A percentile compares a stretch with the other conserved stretches of the same genome.
Evolutionary conservation across 2,888 invertebrate genomes (phyloP).

Genomic region (Rhingia campestris): DNA sequence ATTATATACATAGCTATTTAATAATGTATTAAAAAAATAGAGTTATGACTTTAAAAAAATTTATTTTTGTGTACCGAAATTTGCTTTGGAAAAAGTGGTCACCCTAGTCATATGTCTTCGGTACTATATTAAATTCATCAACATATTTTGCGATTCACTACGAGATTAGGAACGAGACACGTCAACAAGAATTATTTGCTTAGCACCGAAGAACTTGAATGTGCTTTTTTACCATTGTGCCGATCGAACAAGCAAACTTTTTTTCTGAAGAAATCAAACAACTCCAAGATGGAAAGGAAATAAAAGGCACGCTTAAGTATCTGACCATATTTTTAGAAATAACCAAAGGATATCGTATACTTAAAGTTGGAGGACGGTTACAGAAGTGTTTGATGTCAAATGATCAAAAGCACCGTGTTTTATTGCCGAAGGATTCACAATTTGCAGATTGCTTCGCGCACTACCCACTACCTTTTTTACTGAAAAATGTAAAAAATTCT

Average conservation of each 20-base stretch:
- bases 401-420: slow-evolving; percentile 9
- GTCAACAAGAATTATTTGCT: too few relatives aligned
- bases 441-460: not conserved
- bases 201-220: not conserved
- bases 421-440: slow-evolving; percentile 7
- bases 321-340: slow-evolving; percentile 52
- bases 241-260: not conserved
- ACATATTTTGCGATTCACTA: too few relatives aligned
- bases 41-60: too few relatives aligned
- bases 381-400: not conserved
- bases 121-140: too few relatives aligned
- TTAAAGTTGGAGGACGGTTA: slow-evolving; percentile 54
- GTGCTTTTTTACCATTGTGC: slow-evolving; percentile 5
- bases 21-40: too few relatives aligned
- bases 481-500: too few relatives aligned
- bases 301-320: slow-evolving; percentile 22
- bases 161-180: too few relatives aligned
- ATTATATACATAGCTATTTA: too few relatives aligned
- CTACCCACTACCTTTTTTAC: too few relatives aligned
- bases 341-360: not conserved
- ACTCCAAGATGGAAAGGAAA: not conserved
- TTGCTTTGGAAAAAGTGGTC: too few relatives aligned
- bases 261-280: slow-evolving; percentile 7
- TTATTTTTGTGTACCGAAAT: too few relatives aligned
- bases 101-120: too few relatives aligned